Percentiles rank a stretch among this genome's conserved stretches.
These are phyloP conservation scores for Drosophila biarmipes DNA, from an alignment of 1,140 invertebrate genomes.

Conservation along the genomic window DNA sequence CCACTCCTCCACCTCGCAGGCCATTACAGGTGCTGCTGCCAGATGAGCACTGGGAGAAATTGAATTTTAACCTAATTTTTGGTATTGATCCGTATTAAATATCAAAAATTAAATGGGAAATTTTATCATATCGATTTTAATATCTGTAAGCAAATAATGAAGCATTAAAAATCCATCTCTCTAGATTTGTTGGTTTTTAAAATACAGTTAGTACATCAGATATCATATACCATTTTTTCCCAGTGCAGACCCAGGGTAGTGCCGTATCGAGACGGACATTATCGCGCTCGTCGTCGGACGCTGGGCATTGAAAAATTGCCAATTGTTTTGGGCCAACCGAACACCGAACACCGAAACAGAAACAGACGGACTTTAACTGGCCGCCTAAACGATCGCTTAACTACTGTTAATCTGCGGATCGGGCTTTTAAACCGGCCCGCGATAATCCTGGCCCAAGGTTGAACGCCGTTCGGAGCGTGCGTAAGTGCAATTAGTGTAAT, in stretches of 20 bases:
- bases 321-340: slow-evolving; percentile 41
- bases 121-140: too few species aligned
- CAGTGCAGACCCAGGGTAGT: slow-evolving; percentile 12
- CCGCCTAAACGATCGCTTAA: slow-evolving; percentile 80
- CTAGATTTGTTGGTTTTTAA: too few species aligned
- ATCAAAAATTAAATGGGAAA: too few species aligned
- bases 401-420: slow-evolving; percentile 74
- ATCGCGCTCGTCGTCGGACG: slow-evolving; percentile 66
- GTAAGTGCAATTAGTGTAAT: slow-evolving; percentile 81
- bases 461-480: slow-evolving; percentile 69
- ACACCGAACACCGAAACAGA: slow-evolving; percentile 12
- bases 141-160: too few species aligned
- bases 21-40: slow-evolving; percentile 41
- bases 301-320: slow-evolving; percentile 75
- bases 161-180: too few species aligned
- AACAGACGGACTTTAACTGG: slow-evolving; percentile 47
- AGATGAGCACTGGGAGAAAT: not conserved
- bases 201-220: too few species aligned
- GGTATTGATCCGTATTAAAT: too few species aligned
- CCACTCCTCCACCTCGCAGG: not conserved
- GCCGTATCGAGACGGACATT: slow-evolving; percentile 64
- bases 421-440: slow-evolving; percentile 42
- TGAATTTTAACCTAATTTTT: too few species aligned
- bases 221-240: too few species aligned
- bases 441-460: slow-evolving; percentile 44